phyloP scores from a whole-genome alignment of 1,140 invertebrate genomes.

The Heliconius nattereri region DNA sequence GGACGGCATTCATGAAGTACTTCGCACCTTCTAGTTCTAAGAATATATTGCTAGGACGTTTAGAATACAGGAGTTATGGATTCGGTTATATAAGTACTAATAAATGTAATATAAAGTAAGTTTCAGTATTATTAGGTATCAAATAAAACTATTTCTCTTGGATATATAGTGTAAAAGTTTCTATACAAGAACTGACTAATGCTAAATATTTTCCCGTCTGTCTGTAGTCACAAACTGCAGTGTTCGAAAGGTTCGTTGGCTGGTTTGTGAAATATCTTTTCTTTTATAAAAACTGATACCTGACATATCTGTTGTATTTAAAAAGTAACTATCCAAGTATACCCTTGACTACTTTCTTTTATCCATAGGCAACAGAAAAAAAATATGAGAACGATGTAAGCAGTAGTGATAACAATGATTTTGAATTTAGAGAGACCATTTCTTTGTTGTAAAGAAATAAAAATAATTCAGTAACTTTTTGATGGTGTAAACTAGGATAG shows the following conservation, averaged over 20 bases:
- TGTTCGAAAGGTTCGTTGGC: neutral
- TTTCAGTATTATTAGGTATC: neutral
- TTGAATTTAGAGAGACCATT: neutral
- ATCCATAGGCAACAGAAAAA: too few relatives aligned
- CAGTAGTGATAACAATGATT: too few relatives aligned
- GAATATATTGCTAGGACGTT: slow-evolving; percentile 25
- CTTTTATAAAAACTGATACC: too few relatives aligned
- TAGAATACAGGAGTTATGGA: slow-evolving; percentile 2
- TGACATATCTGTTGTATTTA: too few relatives aligned
- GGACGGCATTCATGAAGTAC: slow-evolving; percentile 98
- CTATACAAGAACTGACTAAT: too few relatives aligned
- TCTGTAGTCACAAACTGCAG: neutral
- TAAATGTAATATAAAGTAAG: neutral
- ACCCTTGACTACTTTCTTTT: too few relatives aligned
- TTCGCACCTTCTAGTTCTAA: slow-evolving; percentile 92
- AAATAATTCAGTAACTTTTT: neutral
- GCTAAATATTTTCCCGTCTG: too few relatives aligned
- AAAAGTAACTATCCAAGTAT: too few relatives aligned
- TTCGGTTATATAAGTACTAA: neutral
- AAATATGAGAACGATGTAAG: too few relatives aligned
- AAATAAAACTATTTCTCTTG: neutral
- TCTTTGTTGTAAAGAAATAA: neutral
- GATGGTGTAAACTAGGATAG: neutral
- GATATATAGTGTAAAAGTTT: neutral
- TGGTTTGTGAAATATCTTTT: too few relatives aligned